phyloP scores from a whole-genome alignment of 2,888 invertebrate species.

The Gastrophysa polygoni region DNA sequence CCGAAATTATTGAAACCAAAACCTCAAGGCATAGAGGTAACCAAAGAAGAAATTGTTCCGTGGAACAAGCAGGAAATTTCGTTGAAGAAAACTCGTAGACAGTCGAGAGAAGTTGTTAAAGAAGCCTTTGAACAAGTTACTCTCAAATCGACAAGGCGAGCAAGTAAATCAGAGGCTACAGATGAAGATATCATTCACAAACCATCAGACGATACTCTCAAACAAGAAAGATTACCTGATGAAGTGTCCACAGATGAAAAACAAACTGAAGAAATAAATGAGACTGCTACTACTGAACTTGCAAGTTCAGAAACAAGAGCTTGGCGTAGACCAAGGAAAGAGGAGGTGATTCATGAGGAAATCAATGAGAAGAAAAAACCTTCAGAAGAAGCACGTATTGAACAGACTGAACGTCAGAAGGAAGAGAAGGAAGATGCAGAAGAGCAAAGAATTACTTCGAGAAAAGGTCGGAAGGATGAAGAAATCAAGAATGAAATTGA shows the following conservation, averaged over 20 bases:
- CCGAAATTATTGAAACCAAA: too few relatives aligned
- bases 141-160: conserved; percentile 58
- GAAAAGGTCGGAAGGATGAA: conserved; percentile 59
- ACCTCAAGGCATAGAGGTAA: too few relatives aligned
- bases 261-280: conserved; percentile 41
- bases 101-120: conserved; percentile 55
- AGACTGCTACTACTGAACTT: conserved; percentile 38
- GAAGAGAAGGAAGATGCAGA: too few relatives aligned
- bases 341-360: too few relatives aligned
- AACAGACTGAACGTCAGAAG: too few relatives aligned
- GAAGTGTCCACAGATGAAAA: background rate
- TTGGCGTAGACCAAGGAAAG: conserved; percentile 42
- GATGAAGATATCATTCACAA: background rate
- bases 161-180: conserved; percentile 15
- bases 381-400: too few relatives aligned
- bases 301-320: conserved; percentile 44
- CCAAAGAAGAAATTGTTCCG: conserved; percentile 44
- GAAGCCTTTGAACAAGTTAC: conserved; percentile 59
- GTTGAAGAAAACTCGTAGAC: conserved; percentile 58
- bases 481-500: conserved; percentile 44
- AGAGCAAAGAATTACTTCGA: conserved; percentile 65
- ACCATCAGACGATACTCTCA: conserved; percentile 39
- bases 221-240: conserved; percentile 8
- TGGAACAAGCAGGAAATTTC: conserved; percentile 69
- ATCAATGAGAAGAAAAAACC: too few relatives aligned